Base-by-base conservation (phyloP, 2,797 vertebrate species). In the Acrocephalus scirpaceus region DNA sequence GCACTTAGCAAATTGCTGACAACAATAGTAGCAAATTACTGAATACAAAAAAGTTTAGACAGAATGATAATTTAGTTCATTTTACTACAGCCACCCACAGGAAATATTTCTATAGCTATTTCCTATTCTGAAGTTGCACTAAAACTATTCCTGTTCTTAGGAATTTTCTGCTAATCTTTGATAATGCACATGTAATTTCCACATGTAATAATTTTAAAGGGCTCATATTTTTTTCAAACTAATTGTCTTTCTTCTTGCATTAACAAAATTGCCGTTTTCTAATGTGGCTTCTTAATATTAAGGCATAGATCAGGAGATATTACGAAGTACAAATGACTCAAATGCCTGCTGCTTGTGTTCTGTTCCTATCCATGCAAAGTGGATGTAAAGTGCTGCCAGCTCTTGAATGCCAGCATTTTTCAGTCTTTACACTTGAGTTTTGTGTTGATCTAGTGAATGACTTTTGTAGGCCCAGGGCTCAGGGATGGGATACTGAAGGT, bases 401-500 rank as follows among this genome's bases (percentile, higher is more conserved):
- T 60, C 34, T n/a, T 27, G 42, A 91, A 80, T 40, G 9, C 3
- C 6, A 7, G 13, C 6, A n/a, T 69, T 81, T 80, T 40, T 54
- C 13, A 26, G 11, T 40, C 7, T 61, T 91, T 71, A 11, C 18
- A 10, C 4, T 71, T 50, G 7, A 69, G 3, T 34, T 65, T 94
- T 30, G 17, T 45, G 20, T 9, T 75, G 26, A 61, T 45, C 9
- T 53, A 29, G 9, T 61, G 60, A 89, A 57, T 10, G 5, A 26
- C 27, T 38, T 38, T 7, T 10, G 30, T 25, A 48, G 26, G 7
- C 10, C 44, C 7, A 50, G 27, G 29, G 12, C 26, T 91, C 16
- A 38, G 25, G 5, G 9, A 61, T 3, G 1, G n/a, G 11, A 69
- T 53, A 36, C 1, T 0, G 2, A 12, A 64, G n/a, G 20, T 38